Percentiles rank a stretch among this genome's conserved stretches.
Evolutionary conservation across 2,888 invertebrate genomes (phyloP).

Genomic region (Anoncus sp.): DNA sequence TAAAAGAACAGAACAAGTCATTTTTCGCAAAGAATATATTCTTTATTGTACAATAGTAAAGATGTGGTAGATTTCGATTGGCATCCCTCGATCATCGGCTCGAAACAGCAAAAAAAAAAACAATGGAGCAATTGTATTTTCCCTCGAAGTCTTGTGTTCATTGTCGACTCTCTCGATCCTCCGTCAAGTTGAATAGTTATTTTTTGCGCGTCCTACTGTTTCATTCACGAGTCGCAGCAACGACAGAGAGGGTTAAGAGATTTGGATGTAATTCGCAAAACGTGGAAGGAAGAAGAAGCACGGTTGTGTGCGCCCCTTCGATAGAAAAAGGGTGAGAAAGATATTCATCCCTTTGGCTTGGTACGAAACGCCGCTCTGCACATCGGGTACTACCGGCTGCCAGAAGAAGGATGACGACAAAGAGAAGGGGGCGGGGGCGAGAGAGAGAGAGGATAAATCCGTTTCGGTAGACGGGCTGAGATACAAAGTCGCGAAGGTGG

Average conservation of each 20-base stretch:
- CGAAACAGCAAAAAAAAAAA: constrained; percentile 47
- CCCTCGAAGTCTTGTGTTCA: constrained; percentile 23
- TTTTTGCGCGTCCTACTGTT: constrained; percentile 25
- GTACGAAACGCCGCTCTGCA: constrained; percentile 27
- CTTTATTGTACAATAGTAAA: background rate
- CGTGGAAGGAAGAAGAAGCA: constrained; percentile 51
- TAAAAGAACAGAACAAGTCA: too few relatives aligned
- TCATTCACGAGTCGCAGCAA: constrained; percentile 47
- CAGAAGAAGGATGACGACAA: constrained; percentile 33
- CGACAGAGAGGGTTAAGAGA: constrained; percentile 49
- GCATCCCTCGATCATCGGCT: constrained; percentile 34
- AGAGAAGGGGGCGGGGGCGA: constrained; percentile 1
- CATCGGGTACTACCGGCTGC: constrained; percentile 34
- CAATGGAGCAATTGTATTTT: constrained; percentile 52
- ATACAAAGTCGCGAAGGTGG: constrained; percentile 62
- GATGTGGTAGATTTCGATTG: background rate
- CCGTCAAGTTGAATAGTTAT: constrained; percentile 10
- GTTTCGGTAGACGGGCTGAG: constrained; percentile 63
- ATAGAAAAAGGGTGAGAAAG: constrained; percentile 43
- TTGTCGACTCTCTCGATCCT: constrained; percentile 5
- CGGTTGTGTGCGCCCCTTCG: constrained; percentile 33
- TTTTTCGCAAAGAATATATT: background rate
- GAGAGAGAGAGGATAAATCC: constrained; percentile 58
- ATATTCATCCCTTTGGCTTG: constrained; percentile 36
- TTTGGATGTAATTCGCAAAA: constrained; percentile 58